A percentile compares a stretch with the other conserved stretches of the same genome.
Conservation (phyloP, 2,888 invertebrate species). For the Acanthosepion lycidas region DNA sequence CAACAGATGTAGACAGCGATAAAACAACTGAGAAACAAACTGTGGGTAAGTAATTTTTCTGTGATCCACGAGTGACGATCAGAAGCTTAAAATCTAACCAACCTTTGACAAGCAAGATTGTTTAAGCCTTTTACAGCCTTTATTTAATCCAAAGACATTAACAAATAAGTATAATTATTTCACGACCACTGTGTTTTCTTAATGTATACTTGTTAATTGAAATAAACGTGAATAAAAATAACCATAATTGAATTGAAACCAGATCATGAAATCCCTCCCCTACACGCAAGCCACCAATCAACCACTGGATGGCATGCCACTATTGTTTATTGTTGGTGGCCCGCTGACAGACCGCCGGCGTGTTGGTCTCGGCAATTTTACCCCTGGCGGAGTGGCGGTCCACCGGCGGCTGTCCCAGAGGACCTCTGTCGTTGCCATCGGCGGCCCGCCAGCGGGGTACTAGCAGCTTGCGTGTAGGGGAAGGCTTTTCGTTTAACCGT, state of each 20-base stretch:
- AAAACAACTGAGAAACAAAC: neutral
- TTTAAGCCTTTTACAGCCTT: neutral
- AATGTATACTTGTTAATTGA: neutral
- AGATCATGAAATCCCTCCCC: too few species aligned
- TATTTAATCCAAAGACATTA: neutral
- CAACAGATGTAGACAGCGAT: neutral
- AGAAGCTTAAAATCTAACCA: neutral
- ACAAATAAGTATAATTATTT: conserved; percentile 23
- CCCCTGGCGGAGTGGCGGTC: too few species aligned
- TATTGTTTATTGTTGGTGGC: too few species aligned
- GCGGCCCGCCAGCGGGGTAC: too few species aligned
- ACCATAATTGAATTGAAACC: neutral
- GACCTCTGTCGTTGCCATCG: too few species aligned
- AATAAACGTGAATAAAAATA: neutral
- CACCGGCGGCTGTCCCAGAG: too few species aligned
- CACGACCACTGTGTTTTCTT: neutral
- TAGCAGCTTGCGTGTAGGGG: too few species aligned
- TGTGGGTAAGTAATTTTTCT: neutral
- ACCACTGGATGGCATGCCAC: too few species aligned
- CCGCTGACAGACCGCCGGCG: too few species aligned
- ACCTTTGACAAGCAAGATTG: neutral
- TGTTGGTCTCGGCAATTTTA: too few species aligned
- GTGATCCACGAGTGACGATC: neutral
- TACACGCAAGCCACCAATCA: too few species aligned
- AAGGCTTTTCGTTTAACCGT: too few species aligned